These are phyloP conservation scores for Zhuqinia jingwanae DNA, from an alignment of 2,888 invertebrate species.

Conservation along the genomic window DNA sequence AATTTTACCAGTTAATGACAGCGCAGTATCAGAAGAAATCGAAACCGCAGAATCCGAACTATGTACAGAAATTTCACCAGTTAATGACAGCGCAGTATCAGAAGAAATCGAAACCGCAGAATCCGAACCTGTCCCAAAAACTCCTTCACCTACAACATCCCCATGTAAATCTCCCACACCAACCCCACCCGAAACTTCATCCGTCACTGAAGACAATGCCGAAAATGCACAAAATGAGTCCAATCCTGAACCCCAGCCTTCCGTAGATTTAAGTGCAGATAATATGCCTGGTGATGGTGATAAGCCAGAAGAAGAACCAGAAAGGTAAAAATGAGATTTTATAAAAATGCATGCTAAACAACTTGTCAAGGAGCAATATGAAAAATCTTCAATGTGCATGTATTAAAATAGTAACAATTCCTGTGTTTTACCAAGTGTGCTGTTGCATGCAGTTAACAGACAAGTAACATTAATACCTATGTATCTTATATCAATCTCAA, in stretches of 20 bases:
- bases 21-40: neutral
- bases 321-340: constrained; percentile 34
- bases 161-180: neutral
- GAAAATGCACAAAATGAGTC: neutral
- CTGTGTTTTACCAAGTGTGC: too few relatives aligned
- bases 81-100: neutral
- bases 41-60: neutral
- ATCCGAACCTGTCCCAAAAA: neutral
- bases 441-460: too few relatives aligned
- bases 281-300: neutral
- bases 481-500: too few relatives aligned
- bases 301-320: constrained; percentile 11
- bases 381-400: neutral
- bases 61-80: neutral
- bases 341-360: neutral
- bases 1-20: neutral
- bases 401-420: neutral
- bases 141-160: neutral
- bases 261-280: neutral
- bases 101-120: neutral
- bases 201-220: neutral
- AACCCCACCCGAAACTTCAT: neutral
- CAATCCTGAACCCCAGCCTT: neutral
- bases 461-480: too few relatives aligned
- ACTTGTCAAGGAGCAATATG: neutral